These are phyloP conservation scores for Trilocha varians DNA, from an alignment of 2,888 invertebrate species.

Conservation along the genomic window DNA sequence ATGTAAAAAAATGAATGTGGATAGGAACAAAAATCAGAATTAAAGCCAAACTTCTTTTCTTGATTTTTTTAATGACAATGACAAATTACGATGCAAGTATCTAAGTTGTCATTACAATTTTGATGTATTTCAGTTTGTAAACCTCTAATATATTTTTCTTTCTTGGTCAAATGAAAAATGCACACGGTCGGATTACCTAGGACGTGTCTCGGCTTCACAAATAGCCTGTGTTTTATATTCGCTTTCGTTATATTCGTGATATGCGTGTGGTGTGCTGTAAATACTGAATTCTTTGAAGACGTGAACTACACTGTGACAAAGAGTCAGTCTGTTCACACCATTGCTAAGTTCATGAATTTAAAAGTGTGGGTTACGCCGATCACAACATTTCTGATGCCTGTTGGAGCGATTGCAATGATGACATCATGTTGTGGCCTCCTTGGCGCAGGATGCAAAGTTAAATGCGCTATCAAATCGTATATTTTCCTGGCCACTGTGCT, in stretches of 20 bases:
- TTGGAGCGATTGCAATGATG: slow-evolving; percentile 37
- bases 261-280: slow-evolving; percentile 53
- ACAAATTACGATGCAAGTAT: no score
- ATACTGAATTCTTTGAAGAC: slow-evolving; percentile 51
- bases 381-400: slow-evolving; percentile 40
- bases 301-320: slow-evolving; percentile 56
- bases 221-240: slow-evolving; percentile 42
- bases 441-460: slow-evolving; percentile 51
- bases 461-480: slow-evolving; percentile 56
- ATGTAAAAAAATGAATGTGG: no score
- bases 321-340: slow-evolving; percentile 32
- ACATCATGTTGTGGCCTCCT: slow-evolving; percentile 58
- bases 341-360: slow-evolving; percentile 48
- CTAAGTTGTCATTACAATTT: no score
- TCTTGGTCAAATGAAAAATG: slow-evolving; percentile 28
- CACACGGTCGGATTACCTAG: slow-evolving; percentile 51
- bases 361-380: slow-evolving; percentile 49
- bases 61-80: no score
- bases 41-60: no score
- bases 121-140: not conserved
- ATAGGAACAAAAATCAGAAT: no score
- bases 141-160: not conserved
- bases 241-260: slow-evolving; percentile 35
- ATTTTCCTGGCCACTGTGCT: slow-evolving; percentile 43
- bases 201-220: slow-evolving; percentile 57